Conservation (phyloP, 2,113 vertebrate genomes). For the Oostethus manadensis region DNA sequence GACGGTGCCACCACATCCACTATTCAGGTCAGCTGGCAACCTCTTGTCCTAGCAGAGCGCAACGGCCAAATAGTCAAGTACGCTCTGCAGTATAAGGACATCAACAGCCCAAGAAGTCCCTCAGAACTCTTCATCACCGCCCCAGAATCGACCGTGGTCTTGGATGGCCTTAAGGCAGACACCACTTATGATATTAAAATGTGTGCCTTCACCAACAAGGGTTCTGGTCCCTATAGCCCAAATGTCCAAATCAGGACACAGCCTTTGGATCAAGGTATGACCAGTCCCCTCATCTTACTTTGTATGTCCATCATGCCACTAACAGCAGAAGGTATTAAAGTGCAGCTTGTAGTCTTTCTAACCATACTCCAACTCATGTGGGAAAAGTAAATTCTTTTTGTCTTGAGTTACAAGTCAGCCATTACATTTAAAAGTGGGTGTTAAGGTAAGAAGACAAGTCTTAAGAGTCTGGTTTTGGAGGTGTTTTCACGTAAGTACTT, state of each 20-base stretch:
- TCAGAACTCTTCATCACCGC: conserved; percentile 89
- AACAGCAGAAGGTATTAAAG: conserved; percentile 37
- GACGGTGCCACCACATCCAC: conserved; percentile 87
- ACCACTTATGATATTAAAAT: conserved; percentile 99
- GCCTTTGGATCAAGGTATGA: conserved; percentile 99
- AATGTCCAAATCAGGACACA: conserved; percentile 99
- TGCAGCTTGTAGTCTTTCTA: conserved; percentile 23
- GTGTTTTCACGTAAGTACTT: conserved; percentile 65
- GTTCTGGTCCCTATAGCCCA: conserved; percentile 98
- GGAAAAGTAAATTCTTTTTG: conserved; percentile 60
- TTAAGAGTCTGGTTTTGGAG: conserved; percentile 48
- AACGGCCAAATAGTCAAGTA: conserved; percentile 93
- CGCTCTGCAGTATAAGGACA: conserved; percentile 94
- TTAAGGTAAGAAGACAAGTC: conserved; percentile 64
- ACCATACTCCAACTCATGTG: conserved; percentile 22
- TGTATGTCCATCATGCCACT: conserved; percentile 29
- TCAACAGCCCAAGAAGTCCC: conserved; percentile 91
- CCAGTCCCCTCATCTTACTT: conserved; percentile 79
- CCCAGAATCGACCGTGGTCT: conserved; percentile 83
- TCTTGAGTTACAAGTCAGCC: conserved; percentile 56
- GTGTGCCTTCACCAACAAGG: conserved; percentile 99
- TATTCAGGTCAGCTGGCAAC: conserved; percentile 90
- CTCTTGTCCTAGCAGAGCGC: conserved; percentile 84
- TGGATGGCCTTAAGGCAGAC: conserved; percentile 94
- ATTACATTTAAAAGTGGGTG: conserved; percentile 45